phyloP scores from a whole-genome alignment of 2,888 invertebrate genomes.

The Crocallis elinguaria region DNA sequence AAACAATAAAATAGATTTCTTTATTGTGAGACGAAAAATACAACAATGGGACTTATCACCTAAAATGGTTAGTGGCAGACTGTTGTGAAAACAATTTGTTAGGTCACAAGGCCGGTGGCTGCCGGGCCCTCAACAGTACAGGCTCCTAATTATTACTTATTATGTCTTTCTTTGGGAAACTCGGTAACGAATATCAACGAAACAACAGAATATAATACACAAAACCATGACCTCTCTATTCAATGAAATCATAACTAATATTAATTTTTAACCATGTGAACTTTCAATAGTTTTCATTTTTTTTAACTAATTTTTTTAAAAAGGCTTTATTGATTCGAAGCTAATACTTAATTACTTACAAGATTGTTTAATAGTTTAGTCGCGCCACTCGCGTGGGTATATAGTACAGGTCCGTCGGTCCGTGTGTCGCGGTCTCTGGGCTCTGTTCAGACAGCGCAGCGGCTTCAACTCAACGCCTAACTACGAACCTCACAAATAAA shows the following conservation, averaged over 20 bases:
- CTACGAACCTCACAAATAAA: constrained; percentile 73
- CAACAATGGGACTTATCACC: constrained; percentile 85
- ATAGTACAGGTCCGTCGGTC: constrained; percentile 9
- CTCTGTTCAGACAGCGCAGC: constrained; percentile 18
- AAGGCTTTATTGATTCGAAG: constrained; percentile 84
- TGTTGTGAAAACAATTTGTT: constrained; percentile 79
- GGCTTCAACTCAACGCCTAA: constrained; percentile 33
- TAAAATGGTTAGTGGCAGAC: constrained; percentile 84
- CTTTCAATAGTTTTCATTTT: constrained; percentile 78
- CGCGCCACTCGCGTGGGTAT: constrained; percentile 55
- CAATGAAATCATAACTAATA: constrained; percentile 80
- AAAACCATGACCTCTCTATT: constrained; percentile 76
- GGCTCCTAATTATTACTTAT: constrained; percentile 73
- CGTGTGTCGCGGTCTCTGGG: constrained; percentile 12
- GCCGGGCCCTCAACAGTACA: constrained; percentile 48
- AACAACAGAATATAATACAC: constrained; percentile 70
- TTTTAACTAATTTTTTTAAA: constrained; percentile 80
- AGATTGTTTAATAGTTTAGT: constrained; percentile 80
- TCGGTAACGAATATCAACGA: constrained; percentile 82
- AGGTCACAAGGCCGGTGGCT: constrained; percentile 48
- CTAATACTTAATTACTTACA: constrained; percentile 85
- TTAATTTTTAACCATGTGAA: constrained; percentile 78
- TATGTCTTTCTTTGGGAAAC: constrained; percentile 84
- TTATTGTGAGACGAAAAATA: constrained; percentile 86
- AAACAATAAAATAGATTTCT: constrained; percentile 86